A percentile compares a stretch with the other conserved stretches of the same genome.
phyloP scores from a whole-genome alignment of 2,797 vertebrate species.

The Heteromormyrus szaboi region DNA sequence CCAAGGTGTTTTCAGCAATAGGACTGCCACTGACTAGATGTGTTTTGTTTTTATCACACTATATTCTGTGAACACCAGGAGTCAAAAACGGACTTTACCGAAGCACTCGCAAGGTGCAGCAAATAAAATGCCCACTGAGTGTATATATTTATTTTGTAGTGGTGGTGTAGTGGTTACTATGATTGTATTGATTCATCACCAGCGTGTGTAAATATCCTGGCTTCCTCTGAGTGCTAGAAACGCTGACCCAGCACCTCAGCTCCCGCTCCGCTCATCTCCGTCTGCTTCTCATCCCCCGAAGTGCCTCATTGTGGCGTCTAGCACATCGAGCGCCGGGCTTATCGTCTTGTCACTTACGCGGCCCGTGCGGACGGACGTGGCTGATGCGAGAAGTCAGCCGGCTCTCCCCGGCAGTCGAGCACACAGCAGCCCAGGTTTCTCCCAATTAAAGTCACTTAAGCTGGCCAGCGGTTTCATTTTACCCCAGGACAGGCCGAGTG shows the following conservation, averaged over 20 bases:
- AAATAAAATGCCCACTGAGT: not conserved
- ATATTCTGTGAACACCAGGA: not conserved
- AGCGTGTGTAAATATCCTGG: not conserved
- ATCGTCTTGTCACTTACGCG: not conserved
- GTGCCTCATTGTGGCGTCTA: not conserved
- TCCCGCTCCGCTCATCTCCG: not conserved
- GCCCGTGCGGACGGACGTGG: not conserved
- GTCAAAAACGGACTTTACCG: not conserved
- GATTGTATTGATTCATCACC: not conserved
- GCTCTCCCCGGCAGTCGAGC: not conserved
- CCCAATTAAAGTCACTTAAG: conserved; percentile 8
- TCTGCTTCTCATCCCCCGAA: not conserved
- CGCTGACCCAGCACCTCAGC: not conserved
- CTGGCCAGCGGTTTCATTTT: not conserved
- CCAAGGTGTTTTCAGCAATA: not conserved
- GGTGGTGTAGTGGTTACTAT: not conserved
- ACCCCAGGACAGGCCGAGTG: not conserved
- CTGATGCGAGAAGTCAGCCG: not conserved
- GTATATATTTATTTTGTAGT: not conserved
- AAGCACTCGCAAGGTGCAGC: not conserved
- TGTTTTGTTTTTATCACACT: not conserved
- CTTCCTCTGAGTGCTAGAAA: not conserved
- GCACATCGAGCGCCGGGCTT: not conserved
- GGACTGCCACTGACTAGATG: not conserved
- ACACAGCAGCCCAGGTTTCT: not conserved